Evolutionary conservation across 2,113 vertebrate species (phyloP), one percentile per base, ranked within the genome.

Genomic region (Oncorhynchus tshawytscha): DNA sequence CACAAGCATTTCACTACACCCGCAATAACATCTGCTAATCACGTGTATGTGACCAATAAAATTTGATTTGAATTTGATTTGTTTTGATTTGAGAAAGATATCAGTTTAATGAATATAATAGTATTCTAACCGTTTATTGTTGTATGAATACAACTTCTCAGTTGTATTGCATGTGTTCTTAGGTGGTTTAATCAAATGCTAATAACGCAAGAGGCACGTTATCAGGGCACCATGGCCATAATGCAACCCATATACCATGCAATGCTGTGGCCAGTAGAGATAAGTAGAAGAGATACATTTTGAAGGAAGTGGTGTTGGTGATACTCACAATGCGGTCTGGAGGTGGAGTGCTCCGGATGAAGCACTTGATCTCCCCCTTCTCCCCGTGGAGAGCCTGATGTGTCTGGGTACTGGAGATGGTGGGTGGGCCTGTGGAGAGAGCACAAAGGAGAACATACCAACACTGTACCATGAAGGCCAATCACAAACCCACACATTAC

Each of bases 341-440:
- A 0, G 97, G 98, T 0, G 97, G 98, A 0, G 97, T 99, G 88
- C 98, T 99, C 77, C 97, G 95, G 86, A 99, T 99, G 90, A 99
- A 99, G 67, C 98, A 99, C 80, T 99, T 98, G 93, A 99, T 99
- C 91, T 99, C 97, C 72, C 98, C 97, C 49, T 99, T 99, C 86
- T 99, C 97, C 18, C 97, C 98, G 0, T 98, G 97, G 51, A 99
- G 87, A 60, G 96, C 98, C 0, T 99, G 98, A 89, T 99, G 97
- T 0, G 97, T 98, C 95, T 99, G 98, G 0, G 97, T 99, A 92
- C 97, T 99, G 89, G 98, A 99, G 92, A 99, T 99, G 66, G 97
- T 99, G 29, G 98, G 98, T 1, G 98, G 98, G 18, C 97, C 98
- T 99, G 93, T 3, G 79, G 82, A 24, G 76, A 72, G 62, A 70